phyloP scores from a whole-genome alignment of 1,140 invertebrate genomes.

The Agrilus planipennis region DNA sequence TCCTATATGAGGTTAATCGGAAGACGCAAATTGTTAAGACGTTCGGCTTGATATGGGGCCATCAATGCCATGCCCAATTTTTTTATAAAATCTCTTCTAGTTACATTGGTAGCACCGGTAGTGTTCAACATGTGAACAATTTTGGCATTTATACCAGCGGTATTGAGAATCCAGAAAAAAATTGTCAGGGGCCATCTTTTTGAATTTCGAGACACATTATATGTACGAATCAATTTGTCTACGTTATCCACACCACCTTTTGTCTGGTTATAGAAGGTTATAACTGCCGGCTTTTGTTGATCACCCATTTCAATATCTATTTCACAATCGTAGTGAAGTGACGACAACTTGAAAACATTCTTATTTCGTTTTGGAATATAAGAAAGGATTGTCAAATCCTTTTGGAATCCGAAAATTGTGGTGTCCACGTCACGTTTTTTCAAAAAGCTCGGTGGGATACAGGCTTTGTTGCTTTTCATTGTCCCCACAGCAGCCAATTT shows the following conservation, averaged over 20 bases:
- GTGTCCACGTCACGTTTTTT: not conserved
- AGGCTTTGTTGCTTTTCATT: slow-evolving; percentile 21
- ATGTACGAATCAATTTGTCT: slow-evolving; percentile 32
- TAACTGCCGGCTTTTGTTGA: slow-evolving; percentile 14
- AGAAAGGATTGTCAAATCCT: slow-evolving; percentile 15
- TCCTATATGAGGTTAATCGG: too few species aligned
- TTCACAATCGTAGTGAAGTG: slow-evolving; percentile 15
- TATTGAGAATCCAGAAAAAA: too few species aligned
- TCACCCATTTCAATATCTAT: slow-evolving; percentile 15
- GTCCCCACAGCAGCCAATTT: slow-evolving; percentile 24
- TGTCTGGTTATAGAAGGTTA: slow-evolving; percentile 32
- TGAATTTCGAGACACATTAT: slow-evolving; percentile 16
- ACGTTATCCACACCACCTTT: slow-evolving; percentile 37
- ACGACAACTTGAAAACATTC: slow-evolving; percentile 24
- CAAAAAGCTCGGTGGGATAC: slow-evolving; percentile 10
- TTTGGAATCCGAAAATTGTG: slow-evolving; percentile 12
- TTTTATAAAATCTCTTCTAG: too few species aligned
- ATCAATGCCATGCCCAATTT: too few species aligned
- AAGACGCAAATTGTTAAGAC: too few species aligned
- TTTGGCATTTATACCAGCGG: too few species aligned
- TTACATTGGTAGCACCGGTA: too few species aligned
- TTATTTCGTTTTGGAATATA: slow-evolving; percentile 25
- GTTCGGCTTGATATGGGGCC: too few species aligned
- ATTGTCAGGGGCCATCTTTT: slow-evolving; percentile 4
- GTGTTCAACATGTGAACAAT: too few species aligned